Evolutionary conservation across 2,888 invertebrate genomes (phyloP), one percentile per base, ranked within the genome.

Genomic region (Timema cristinae): DNA sequence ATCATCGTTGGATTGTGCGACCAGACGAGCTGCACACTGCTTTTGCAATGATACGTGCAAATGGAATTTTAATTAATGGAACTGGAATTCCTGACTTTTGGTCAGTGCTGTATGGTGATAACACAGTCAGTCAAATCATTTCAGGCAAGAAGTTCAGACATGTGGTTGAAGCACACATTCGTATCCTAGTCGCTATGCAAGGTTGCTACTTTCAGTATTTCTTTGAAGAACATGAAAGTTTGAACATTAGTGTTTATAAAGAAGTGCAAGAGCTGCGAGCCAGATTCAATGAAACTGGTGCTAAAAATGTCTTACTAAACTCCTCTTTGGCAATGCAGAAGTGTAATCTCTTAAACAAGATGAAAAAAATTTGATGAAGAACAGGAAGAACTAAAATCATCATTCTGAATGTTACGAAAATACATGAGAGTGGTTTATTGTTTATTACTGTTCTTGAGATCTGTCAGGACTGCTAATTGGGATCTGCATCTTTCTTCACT

Each of bases 11-110:
- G 16, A 71, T 54, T 71, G 72, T 52, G 52, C 72, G 66, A 69
- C 69, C 66, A 74, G 66, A 68, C 67, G 71, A 66, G 72, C 71
- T 68, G 71, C 75, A 59, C 54, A 66, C 15, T 73, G 59, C 16
- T n/a, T 63, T 70, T 61, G 70, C 70, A 47, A 61, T 70, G 70
- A 50, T 70, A 49, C 66, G 66, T 50, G 15, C 49, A 50, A 70
- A 63, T 70, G 70, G 70, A 70, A 15, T 15, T 11, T 70, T 63
- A 32, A 50, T 66, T 63, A 63, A 70, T 51, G 50, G 7, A 50
- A 70, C 63, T 50, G 70, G 63, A n/a, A 70, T 66, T 50, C 63
- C 50, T 49, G 49, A 50, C 48, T 56, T 54, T n/a, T 70, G 70
- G 70, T n/a, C 7, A 16, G 63, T 32, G 6, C 49, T 70, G 48